Conservation (phyloP, 64 coral and sea anemone genomes). For the Pocillopora damicornis region DNA sequence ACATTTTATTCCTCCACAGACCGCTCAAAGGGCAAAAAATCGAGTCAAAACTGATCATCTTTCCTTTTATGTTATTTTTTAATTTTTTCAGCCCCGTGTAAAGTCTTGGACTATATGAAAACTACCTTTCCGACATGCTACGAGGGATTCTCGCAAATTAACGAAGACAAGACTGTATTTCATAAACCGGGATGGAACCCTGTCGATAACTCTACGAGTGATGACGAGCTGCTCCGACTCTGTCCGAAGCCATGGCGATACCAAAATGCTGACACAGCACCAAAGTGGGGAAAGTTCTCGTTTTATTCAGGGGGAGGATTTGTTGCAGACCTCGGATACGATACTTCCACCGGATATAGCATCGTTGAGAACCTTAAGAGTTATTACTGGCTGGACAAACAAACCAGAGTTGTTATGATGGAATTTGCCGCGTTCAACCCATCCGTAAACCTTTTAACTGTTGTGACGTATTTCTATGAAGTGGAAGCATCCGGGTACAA, state of each 20-base stretch:
- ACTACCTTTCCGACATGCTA: constrained; percentile 30
- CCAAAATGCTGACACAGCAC: constrained; percentile 7
- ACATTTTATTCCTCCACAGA: too few relatives aligned
- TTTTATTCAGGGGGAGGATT: constrained; percentile 56
- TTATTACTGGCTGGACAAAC: constrained; percentile 52
- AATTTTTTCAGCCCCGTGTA: constrained; percentile 35
- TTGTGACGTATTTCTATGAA: constrained; percentile 47
- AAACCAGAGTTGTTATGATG: constrained; percentile 44
- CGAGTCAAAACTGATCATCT: too few relatives aligned
- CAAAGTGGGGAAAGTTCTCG: constrained; percentile 52
- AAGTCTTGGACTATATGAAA: constrained; percentile 25
- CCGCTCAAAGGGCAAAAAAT: too few relatives aligned
- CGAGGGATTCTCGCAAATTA: constrained; percentile 29
- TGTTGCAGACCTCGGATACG: constrained; percentile 59
- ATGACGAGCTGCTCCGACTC: constrained; percentile 44
- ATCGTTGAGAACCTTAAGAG: constrained; percentile 14
- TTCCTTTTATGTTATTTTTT: background rate
- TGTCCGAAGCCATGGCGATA: constrained; percentile 75
- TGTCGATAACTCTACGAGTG: constrained; percentile 5
- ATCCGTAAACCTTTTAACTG: constrained; percentile 28
- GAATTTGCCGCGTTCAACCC: constrained; percentile 56
- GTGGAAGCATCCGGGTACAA: constrained; percentile 39
- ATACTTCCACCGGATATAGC: constrained; percentile 19
- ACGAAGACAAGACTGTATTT: constrained; percentile 43
- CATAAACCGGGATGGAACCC: constrained; percentile 45